Base-by-base conservation (phyloP, 2,797 vertebrate species). In the Hephaestus fuliginosus region DNA sequence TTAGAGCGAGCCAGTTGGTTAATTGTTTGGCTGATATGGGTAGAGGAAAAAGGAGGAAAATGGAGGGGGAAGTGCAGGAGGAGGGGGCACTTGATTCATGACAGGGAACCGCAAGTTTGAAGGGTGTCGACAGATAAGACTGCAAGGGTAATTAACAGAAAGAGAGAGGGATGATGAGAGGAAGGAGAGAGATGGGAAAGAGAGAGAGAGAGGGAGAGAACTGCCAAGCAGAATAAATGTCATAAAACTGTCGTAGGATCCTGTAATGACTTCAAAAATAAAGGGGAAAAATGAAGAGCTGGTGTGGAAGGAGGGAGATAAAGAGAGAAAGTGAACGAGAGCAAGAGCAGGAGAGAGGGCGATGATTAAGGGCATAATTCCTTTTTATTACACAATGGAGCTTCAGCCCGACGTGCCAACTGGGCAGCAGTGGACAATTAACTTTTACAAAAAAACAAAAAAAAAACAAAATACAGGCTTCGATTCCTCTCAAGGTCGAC, bases 141-240 rank as follows among this genome's bases (percentile, higher is more conserved):
- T 82, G 88, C 89, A 89, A 90, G 89, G 88, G 90, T 93, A 93
- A 94, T 94, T 93, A 93, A 91, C 89, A 88, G 89, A 87, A 88
- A 87, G 83, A 90, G 86, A 88, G 86, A 83, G 88, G 78, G 88
- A 83, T 74, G 79, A 73, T 43, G 80, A 48, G 82, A 86, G 84
- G 82, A 83, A 70, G 60, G 63, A 69, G 74, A 67, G 74, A 49
- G 80, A 81, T 52, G 68, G 48, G 55, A 66, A 43, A 70, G 66
- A 25, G 25, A 25, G 25, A 25, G 25, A 36, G 7, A 33, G 62
- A 75, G 63, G 68, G 79, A 78, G 73, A 56, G 70, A 76, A 76
- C 66, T 83, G 81, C 82, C 83, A 84, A 62, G 90, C 82, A 88
- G 90, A 89, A 91, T 91, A 90, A 91, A 91, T 89, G 90, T 90